A percentile compares a stretch with the other conserved stretches of the same genome.
Conservation (phyloP, 2,113 vertebrate genomes). For the Thunnus thynnus region DNA sequence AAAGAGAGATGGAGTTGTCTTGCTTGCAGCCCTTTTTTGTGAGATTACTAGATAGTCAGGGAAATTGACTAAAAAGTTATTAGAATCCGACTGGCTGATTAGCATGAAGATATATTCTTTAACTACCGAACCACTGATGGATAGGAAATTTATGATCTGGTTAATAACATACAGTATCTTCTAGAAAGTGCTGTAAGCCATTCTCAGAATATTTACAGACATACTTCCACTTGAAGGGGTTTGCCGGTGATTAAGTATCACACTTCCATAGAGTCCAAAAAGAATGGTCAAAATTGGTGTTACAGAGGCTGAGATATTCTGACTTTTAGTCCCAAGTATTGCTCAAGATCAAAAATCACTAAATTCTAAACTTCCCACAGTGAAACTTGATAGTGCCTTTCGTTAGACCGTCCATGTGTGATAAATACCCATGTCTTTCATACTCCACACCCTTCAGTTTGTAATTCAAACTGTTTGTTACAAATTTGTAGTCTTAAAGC, state of each 20-base stretch:
- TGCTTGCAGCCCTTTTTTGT: constrained; percentile 1
- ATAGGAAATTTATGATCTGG: background rate
- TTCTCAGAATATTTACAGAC: background rate
- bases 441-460: no score
- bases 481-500: no score
- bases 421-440: no score
- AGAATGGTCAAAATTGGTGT: no score
- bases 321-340: no score
- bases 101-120: background rate
- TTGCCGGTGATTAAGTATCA: background rate
- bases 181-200: background rate
- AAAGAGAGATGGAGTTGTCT: background rate
- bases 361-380: no score
- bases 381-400: no score
- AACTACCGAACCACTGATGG: background rate
- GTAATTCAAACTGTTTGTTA: no score
- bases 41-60: constrained; percentile 42
- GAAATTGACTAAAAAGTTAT: constrained; percentile 44
- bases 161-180: background rate
- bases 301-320: no score
- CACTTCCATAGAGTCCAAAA: no score
- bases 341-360: no score
- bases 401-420: no score
- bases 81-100: constrained; percentile 31
- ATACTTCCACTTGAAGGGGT: background rate